These are phyloP conservation scores for Rhadinocentrus ornatus DNA, from an alignment of 2,797 vertebrate genomes.

Conservation along the genomic window DNA sequence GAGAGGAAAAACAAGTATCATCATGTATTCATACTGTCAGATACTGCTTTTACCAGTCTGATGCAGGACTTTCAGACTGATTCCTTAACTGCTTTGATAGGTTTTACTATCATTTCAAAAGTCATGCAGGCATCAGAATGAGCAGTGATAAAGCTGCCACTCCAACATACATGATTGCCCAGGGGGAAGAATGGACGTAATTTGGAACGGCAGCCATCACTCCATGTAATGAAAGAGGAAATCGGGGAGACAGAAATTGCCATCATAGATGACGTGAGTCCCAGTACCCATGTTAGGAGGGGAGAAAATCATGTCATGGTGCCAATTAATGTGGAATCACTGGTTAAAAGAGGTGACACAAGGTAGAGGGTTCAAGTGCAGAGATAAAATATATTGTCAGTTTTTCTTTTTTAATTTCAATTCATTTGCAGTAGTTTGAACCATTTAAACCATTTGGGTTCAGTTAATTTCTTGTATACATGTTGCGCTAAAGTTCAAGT, in stretches of 20 bases:
- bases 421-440: too few relatives aligned
- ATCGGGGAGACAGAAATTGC: constrained; percentile 57
- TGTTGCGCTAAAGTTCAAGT: too few relatives aligned
- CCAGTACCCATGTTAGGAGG: constrained; percentile 9
- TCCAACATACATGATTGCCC: constrained; percentile 37
- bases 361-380: not conserved
- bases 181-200: constrained; percentile 44
- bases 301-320: constrained; percentile 11
- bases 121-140: constrained; percentile 15
- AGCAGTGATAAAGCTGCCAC: constrained; percentile 26
- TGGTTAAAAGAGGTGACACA: not conserved
- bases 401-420: not conserved
- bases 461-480: too few relatives aligned
- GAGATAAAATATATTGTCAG: not conserved
- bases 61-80: not conserved
- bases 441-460: too few relatives aligned
- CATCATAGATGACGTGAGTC: constrained; percentile 37
- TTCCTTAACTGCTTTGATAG: not conserved
- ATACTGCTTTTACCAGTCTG: constrained; percentile 11
- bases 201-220: constrained; percentile 51
- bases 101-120: constrained; percentile 17
- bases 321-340: not conserved
- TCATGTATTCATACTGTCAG: not conserved
- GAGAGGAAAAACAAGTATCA: not conserved
- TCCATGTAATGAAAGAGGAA: constrained; percentile 61